Base-by-base conservation (phyloP, 1,140 invertebrate genomes). In the Hylyphantes graminicola region DNA sequence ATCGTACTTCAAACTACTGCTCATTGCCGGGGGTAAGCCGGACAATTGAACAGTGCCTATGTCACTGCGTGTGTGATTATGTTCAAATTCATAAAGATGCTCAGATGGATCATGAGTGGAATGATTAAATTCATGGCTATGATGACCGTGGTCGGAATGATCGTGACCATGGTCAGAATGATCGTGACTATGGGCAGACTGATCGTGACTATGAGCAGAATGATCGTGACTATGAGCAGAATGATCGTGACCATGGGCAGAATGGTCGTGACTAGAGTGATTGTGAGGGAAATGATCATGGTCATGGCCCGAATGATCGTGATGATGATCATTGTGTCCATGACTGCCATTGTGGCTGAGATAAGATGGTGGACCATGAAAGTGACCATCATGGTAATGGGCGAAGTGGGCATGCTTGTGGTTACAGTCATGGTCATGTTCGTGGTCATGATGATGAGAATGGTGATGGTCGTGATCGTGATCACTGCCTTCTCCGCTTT, bases 401-500 rank as follows among this genome's bases (percentile, higher is more conserved):
- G 67, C 50, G 21, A n/a, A 63, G 7, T 86, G 65, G 7, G 55
- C 75, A 57, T 87, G 85, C 54, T 80, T 72, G 48, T 86, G 79
- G 67, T 82, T 55, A 79, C 85, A 68, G 50, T 83, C 86, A 64
- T 81, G 75, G 48, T 64, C 17, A 72, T 86, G 82, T 48, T 86
- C 64, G 15, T 86, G 72, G 77, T 87, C 68, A 53, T 86, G 79
- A 76, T 83, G 74, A 73, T 86, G 72, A 54, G 74, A 59, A 68
- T 76, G 68, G 68, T 75, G 53, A 74, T 86, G 85, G 61, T 73
- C 57, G 21, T 86, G 79, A 75, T 87, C 76, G 64, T 87, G 77
- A 75, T 85, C 59, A 75, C 87, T 72, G 12, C 81, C 55, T 61
- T 86, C 63, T 3, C 63, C 65, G 74, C 75, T 77, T 21, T 67